These are phyloP conservation scores for Micronycteris hirsuta DNA, from an alignment of 2,113 vertebrate species.

Conservation along the genomic window DNA sequence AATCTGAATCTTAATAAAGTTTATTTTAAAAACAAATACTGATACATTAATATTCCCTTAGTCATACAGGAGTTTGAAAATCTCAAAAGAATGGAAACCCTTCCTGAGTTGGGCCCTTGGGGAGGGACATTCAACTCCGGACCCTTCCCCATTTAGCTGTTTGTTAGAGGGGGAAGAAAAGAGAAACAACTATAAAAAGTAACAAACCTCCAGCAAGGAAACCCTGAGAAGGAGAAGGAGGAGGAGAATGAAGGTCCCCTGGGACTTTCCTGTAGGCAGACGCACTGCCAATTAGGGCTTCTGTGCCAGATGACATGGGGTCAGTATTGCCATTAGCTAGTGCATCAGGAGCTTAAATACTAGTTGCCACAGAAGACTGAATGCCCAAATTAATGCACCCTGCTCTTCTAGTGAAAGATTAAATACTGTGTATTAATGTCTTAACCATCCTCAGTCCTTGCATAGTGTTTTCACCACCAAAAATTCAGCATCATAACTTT, in stretches of 20 bases:
- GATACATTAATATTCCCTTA: not conserved
- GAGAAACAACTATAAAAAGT: not conserved
- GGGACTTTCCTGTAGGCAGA: not conserved
- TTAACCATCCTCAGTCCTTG: not conserved
- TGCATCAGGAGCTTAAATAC: not conserved
- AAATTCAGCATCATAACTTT: not conserved
- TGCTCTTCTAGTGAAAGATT: not conserved
- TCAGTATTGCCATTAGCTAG: not conserved
- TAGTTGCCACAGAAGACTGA: not conserved
- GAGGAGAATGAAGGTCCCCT: not conserved
- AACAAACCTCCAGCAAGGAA: not conserved
- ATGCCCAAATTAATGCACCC: not conserved
- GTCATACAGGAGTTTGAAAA: not conserved
- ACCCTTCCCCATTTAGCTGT: not conserved
- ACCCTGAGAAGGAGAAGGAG: not conserved
- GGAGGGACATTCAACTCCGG: not conserved
- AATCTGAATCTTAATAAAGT: not conserved
- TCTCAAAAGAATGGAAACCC: not conserved
- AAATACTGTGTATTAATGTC: not conserved
- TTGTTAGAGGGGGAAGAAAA: not conserved
- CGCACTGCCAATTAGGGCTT: not conserved
- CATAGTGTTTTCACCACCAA: not conserved
- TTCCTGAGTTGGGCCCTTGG: not conserved
- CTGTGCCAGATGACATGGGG: not conserved
- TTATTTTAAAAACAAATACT: not conserved